phyloP scores from a whole-genome alignment of 2,888 invertebrate genomes.

The Nineta flava region DNA sequence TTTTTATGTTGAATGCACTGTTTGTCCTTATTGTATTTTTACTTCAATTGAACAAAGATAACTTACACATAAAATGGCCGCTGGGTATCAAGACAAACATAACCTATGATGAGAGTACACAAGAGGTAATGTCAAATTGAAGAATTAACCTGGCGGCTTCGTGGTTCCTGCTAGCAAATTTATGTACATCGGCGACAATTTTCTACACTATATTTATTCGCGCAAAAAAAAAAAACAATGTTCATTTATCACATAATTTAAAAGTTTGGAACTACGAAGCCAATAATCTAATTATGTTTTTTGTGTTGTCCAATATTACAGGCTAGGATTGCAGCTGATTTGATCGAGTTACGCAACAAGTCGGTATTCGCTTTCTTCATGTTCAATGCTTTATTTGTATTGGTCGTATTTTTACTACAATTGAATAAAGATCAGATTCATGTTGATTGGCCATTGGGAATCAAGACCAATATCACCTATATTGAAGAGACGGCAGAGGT shows the following conservation, averaged over 20 bases:
- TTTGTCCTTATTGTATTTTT: conserved; percentile 98
- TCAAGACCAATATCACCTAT: conserved; percentile 88
- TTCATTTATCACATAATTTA: not conserved
- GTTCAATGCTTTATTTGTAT: conserved; percentile 98
- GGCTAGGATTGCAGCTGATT: conserved; percentile 77
- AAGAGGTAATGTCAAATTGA: conserved; percentile 61
- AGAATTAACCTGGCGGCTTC: conserved; percentile 11
- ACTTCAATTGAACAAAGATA: conserved; percentile 95
- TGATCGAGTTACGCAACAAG: conserved; percentile 91
- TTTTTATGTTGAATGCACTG: conserved; percentile 97
- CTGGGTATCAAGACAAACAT: conserved; percentile 88
- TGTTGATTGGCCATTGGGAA: conserved; percentile 92
- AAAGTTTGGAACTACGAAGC: conserved; percentile 4
- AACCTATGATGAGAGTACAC: conserved; percentile 74
- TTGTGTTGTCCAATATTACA: conserved; percentile 30
- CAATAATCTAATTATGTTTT: conserved; percentile 2
- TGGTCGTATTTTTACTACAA: conserved; percentile 97
- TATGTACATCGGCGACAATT: not conserved
- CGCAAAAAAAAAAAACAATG: not conserved
- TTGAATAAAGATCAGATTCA: conserved; percentile 97
- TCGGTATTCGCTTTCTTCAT: conserved; percentile 97
- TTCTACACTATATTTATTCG: not conserved
- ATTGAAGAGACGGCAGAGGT: conserved; percentile 88
- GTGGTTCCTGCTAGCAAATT: conserved; percentile 8
- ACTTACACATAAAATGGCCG: conserved; percentile 92